Conservation (phyloP, 2,888 invertebrate genomes). For the Drosophila mercatorum region DNA sequence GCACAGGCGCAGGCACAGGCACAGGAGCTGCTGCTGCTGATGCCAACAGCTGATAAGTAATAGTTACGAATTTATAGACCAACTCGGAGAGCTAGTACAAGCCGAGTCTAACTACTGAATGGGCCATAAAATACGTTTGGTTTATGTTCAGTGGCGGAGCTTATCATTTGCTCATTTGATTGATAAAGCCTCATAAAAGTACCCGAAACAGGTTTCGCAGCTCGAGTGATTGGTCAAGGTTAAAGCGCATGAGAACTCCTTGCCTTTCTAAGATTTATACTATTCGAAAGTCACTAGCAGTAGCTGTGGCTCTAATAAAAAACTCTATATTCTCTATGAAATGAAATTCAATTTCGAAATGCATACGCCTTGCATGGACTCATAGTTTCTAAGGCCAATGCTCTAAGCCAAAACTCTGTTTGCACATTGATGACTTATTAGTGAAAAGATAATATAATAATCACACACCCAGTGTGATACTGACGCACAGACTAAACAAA, state of each 20-base stretch:
- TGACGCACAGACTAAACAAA: slow-evolving; percentile 29
- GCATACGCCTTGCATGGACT: background rate
- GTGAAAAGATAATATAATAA: background rate
- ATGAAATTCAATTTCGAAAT: background rate
- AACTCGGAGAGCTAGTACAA: slow-evolving; percentile 11
- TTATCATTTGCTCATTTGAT: slow-evolving; percentile 48
- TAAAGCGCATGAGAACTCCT: slow-evolving; percentile 22
- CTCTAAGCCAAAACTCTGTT: background rate
- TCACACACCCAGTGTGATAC: background rate
- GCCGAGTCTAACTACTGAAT: slow-evolving; percentile 20
- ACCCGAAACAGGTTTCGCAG: slow-evolving; percentile 8
- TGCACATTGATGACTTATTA: background rate
- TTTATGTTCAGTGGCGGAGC: slow-evolving; percentile 30
- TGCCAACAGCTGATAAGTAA: slow-evolving; percentile 38
- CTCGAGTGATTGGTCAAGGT: slow-evolving; percentile 15
- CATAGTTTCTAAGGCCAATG: background rate
- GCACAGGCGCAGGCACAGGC: slow-evolving; percentile 51
- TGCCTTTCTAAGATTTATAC: slow-evolving; percentile 38
- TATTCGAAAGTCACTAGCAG: slow-evolving; percentile 10
- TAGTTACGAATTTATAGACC: slow-evolving; percentile 41
- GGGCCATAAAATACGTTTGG: slow-evolving; percentile 27
- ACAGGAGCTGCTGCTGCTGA: slow-evolving; percentile 42
- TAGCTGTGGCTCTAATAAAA: background rate
- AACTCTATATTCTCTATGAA: background rate
- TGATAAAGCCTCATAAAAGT: slow-evolving; percentile 45